A percentile compares a stretch with the other conserved stretches of the same genome.
Conservation (phyloP, 2,797 vertebrate species). For the Melanotaenia boesemani region DNA sequence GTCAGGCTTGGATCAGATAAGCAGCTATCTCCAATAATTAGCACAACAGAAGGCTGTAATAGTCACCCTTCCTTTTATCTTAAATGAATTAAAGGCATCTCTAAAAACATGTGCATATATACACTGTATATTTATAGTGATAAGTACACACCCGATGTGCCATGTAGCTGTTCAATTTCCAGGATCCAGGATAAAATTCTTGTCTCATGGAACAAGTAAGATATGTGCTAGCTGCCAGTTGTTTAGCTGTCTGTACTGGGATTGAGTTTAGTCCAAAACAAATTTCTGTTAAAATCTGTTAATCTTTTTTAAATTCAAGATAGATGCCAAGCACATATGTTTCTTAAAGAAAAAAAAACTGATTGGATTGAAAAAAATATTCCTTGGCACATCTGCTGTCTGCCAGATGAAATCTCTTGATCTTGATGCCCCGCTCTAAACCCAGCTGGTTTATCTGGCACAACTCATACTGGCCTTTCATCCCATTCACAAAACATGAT, state of each 20-base stretch:
- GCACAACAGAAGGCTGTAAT: constrained; percentile 18
- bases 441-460: constrained; percentile 56
- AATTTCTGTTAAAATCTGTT: constrained; percentile 6
- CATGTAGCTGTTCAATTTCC: background rate
- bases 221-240: background rate
- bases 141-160: background rate
- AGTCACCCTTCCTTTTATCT: constrained; percentile 15
- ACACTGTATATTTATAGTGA: background rate
- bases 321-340: constrained; percentile 6
- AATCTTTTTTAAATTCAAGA: background rate
- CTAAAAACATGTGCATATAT: background rate
- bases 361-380: background rate
- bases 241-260: background rate
- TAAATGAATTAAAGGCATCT: background rate
- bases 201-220: constrained; percentile 1
- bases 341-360: background rate
- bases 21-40: constrained; percentile 51
- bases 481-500: constrained; percentile 49
- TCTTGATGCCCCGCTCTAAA: constrained; percentile 32
- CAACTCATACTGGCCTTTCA: constrained; percentile 46
- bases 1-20: constrained; percentile 43
- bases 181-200: background rate
- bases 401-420: constrained; percentile 54
- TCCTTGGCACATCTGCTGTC: constrained; percentile 22
- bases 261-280: background rate